Evolutionary conservation across 2,113 vertebrate genomes (phyloP).

Genomic region (Zosterops japonicus): DNA sequence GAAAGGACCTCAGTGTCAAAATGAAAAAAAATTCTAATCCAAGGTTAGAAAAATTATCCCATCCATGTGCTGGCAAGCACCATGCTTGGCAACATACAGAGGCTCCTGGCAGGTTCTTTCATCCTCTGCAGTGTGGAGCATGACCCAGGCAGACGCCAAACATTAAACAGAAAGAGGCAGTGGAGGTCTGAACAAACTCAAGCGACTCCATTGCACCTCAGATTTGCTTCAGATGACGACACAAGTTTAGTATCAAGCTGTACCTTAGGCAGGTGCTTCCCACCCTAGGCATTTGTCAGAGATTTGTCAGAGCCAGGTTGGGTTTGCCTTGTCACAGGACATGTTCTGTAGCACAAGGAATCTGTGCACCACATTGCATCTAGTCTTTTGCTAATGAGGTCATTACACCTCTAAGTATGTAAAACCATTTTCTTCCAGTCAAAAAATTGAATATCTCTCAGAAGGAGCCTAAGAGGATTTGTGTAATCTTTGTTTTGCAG

Average conservation of each 20-base stretch:
- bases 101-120: neutral
- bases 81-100: neutral
- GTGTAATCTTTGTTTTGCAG: neutral
- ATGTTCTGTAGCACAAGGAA: neutral
- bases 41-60: neutral
- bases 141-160: neutral
- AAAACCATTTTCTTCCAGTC: neutral
- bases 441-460: neutral
- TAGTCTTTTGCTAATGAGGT: neutral
- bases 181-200: neutral
- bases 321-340: neutral
- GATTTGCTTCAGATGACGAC: neutral
- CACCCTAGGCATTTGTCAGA: neutral
- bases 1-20: neutral
- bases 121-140: neutral
- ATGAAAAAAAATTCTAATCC: neutral
- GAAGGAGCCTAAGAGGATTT: neutral
- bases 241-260: neutral
- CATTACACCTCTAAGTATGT: neutral
- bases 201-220: neutral
- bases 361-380: neutral
- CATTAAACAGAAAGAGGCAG: neutral
- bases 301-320: neutral
- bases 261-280: neutral
- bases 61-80: neutral